Evolutionary conservation across 2,888 invertebrate species (phyloP), one percentile per base, ranked within the genome.

Genomic region (Phyllotreta cruciferae): DNA sequence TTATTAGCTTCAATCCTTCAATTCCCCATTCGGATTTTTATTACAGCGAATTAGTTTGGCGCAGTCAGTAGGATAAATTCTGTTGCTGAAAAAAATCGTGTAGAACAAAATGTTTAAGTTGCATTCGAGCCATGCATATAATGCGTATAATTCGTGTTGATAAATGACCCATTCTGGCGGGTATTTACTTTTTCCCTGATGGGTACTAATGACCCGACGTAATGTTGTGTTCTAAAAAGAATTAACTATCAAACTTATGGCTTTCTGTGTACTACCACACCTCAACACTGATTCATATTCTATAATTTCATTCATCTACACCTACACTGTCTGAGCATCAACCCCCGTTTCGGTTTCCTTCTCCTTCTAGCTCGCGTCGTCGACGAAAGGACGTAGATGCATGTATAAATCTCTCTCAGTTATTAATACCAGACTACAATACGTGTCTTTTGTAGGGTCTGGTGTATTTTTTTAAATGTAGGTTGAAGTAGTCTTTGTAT

Each of bases 371-470:
- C 60, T 55, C 44, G 56, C 44, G 24, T 41, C 50, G 55, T 42
- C 39, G 50, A 6, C 42, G 37, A 24, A 39, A 36, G 42, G 58
- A 68, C 66, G 68, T 69, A 67, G 36, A 47, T 62, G 54, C 52
- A 1, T 44, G 54, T 66, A 66, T 71, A 68, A 66, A 69, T 71
- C 75, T 70, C 70, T 68, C 70, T 70, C 70, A 73, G 71, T 71
- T 74, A 73, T 75, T 74, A 74, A 75, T 74, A 73, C 73, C 74
- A 75, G 75, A 75, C 75, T 74, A 74, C 74, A 75, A 75, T 74
- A 74, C 73, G 73, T 74, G 71, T 72, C 74, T 74, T 74, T 74
- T 70, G 71, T 74, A 67, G 68, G 68, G 73, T 71, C 72, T 70
- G 73, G 70, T 73, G 70, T 73, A 68, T 75, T 74, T 75, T 75